Base-by-base conservation (phyloP, 37 sponge, comb jelly and placozoan species). In the Ephydatia muelleri region DNA sequence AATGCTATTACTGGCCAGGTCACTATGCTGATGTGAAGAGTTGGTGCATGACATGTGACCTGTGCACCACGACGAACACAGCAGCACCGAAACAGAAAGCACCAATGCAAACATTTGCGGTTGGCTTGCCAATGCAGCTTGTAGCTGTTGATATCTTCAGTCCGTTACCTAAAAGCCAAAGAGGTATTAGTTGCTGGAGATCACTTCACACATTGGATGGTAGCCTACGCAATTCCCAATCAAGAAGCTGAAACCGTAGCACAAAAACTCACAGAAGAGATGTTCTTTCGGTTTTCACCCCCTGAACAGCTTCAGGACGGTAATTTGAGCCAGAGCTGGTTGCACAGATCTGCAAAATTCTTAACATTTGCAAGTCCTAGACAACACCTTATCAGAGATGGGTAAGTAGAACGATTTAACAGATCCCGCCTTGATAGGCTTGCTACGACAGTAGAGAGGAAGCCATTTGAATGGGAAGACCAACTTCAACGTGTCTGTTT, bases 361-460 rank as follows among this genome's bases (percentile, higher is more conserved):
- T 82, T n/a, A 31, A 67, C 21, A 70, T 82, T 26, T 3, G 32
- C 40, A 82, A 82, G 31, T 39, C 82, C 27, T 16, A 72, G 11
- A 82, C 82, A n/a, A 82, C 82, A n/a, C 72, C 82, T 30, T 82
- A 82, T 72, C 82, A 82, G 22, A 38, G 84, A 84, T 66, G 40
- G 77, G 16, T 68, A 49, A 22, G 77, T 76, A 29, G 84, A 84
- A 35, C 77, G 84, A 19, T 75, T 75, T 11, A 83, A 84, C 69
- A 21, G 75, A 26, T 75, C 84, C 11, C 76, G 74, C 37, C 40
- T 76, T 67, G 39, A 6, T 68, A 76, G 48, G 84, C 67, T 84
- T 76, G 84, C 84, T 33, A 37, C 38, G 30, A n/a, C 49, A 27
- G 36, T 32, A 12, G 19, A 19, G 19, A 72, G 70, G 22, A 23